Evolutionary conservation across 2,797 vertebrate genomes (phyloP), one percentile per base, ranked within the genome.

Genomic region (Chiropotes sagulatus): DNA sequence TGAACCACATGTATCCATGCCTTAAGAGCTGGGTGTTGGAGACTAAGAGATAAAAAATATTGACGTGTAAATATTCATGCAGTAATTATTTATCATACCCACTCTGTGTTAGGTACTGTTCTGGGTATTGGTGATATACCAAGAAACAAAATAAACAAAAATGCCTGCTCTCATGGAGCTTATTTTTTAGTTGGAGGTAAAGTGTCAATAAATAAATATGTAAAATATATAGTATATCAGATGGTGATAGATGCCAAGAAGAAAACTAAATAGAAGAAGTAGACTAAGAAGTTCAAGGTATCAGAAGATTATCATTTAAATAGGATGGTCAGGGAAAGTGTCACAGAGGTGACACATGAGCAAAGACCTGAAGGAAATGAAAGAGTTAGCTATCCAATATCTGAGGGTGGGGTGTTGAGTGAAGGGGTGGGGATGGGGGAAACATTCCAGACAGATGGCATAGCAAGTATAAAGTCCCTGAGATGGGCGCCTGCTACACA

Each of bases 241-340:
- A 46, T 87, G 36, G 22, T 70, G 17, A 64, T 88, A 85, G 26
- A 10, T 92, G 33, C 92, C 81, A 92, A 96, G 58, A 76, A 93
- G n/a, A 93, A 97, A 97, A 94, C 84, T 93, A 96, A 96, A 94
- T n/a, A 44, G 81, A 82, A 39, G 20, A 78, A 92, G 17, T 79
- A 2, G 85, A 86, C 3, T 83, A 83, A 57, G 44, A 95, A 92
- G 24, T 90, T 94, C 41, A 96, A 39, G 61, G 19, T 82, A 54
- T 39, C 46, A 93, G 67, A 90, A 95, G 39, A 86, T 80, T 82
- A 52, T 93, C 48, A 96, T 80, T 97, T 96, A 88, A 96, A 92
- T 61, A 88, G 46, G 44, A 28, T 67, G 20, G 44, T 83, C 67
- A 90, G 48, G 75, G 39, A 85, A 88, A 78, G 7, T 26, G 33